Percentiles rank a stretch among this genome's conserved stretches.
These are phyloP conservation scores for Macquaria australasica DNA, from an alignment of 2,113 vertebrate genomes.

Conservation along the genomic window DNA sequence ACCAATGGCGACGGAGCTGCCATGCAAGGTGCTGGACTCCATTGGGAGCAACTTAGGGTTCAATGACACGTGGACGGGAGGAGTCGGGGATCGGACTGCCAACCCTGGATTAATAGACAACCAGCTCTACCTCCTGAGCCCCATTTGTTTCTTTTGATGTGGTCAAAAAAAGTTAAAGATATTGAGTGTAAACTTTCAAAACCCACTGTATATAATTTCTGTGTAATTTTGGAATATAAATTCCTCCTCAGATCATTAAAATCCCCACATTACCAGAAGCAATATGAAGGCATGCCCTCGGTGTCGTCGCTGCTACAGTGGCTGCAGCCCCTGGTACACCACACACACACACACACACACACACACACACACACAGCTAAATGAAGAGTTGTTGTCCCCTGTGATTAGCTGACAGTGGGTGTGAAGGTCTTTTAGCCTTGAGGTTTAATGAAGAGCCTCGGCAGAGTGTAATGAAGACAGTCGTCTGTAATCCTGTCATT, in stretches of 20 bases:
- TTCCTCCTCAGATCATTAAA: conserved; percentile 10
- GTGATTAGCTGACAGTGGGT: conserved; percentile 15
- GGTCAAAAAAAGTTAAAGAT: background rate
- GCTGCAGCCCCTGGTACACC: background rate
- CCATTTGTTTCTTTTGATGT: too few species aligned
- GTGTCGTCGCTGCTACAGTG: background rate
- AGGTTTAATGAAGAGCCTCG: conserved; percentile 43
- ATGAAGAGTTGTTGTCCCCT: background rate
- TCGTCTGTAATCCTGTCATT: conserved; percentile 44
- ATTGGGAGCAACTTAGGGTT: background rate
- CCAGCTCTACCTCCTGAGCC: too few species aligned
- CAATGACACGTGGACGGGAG: background rate
- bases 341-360: too few species aligned
- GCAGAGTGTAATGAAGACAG: conserved; percentile 24
- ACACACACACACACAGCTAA: background rate
- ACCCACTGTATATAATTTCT: background rate
- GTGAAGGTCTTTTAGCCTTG: conserved; percentile 14
- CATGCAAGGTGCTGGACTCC: background rate
- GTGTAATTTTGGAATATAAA: background rate
- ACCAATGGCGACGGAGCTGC: background rate
- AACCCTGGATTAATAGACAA: too few species aligned
- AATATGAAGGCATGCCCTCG: background rate
- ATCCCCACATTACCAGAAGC: background rate
- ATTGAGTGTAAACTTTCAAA: background rate
- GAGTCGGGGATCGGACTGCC: too few species aligned